phyloP scores from a whole-genome alignment of 2,113 vertebrate species.

The Ardeotis arabs region DNA sequence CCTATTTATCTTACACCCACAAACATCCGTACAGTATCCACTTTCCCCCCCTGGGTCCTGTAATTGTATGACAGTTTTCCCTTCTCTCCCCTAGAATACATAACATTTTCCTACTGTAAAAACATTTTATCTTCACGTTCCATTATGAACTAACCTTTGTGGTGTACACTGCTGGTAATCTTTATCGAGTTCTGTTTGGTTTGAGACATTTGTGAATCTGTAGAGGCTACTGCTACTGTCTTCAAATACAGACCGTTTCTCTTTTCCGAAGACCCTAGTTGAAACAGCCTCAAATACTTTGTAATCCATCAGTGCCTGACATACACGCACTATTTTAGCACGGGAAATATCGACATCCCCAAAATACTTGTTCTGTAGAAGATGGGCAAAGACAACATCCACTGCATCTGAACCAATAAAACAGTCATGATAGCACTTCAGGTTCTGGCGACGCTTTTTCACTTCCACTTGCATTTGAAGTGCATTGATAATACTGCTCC shows the following conservation, averaged over 20 bases:
- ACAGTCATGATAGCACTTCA: constrained; percentile 90
- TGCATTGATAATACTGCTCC: constrained; percentile 92
- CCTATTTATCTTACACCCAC: background rate
- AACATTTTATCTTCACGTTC: background rate
- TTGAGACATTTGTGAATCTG: constrained; percentile 80
- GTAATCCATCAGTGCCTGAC: constrained; percentile 94
- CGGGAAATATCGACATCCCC: constrained; percentile 91
- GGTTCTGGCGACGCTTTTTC: constrained; percentile 89
- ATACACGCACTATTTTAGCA: constrained; percentile 90
- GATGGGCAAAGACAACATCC: constrained; percentile 90
- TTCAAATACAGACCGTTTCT: constrained; percentile 89
- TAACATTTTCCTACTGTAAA: background rate
- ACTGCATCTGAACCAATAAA: constrained; percentile 95
- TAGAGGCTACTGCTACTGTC: constrained; percentile 95
- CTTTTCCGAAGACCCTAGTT: constrained; percentile 89
- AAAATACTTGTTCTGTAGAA: constrained; percentile 91
- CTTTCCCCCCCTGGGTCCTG: background rate
- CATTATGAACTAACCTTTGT: constrained; percentile 64
- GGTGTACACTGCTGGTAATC: constrained; percentile 66
- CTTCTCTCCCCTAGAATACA: background rate
- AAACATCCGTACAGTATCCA: background rate
- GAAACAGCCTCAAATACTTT: constrained; percentile 93
- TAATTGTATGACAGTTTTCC: background rate
- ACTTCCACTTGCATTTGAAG: constrained; percentile 91
- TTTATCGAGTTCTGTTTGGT: constrained; percentile 71